Base-by-base conservation (phyloP, 2,113 vertebrate species). In the Brachypodius melanocephalos region DNA sequence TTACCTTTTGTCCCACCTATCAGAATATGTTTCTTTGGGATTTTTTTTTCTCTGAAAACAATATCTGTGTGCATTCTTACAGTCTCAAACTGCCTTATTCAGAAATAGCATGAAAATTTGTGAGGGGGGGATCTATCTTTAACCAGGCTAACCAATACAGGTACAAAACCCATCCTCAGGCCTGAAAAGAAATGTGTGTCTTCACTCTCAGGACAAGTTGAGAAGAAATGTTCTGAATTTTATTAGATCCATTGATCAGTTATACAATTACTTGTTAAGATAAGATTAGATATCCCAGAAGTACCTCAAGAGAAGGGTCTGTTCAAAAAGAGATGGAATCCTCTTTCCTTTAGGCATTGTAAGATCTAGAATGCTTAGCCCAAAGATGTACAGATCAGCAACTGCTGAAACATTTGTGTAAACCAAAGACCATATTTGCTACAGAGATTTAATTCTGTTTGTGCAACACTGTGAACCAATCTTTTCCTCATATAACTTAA, bases 1-100 rank as follows among this genome's bases (percentile, higher is more conserved):
- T 94, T 89, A 74, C 25, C 36, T 95, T 94, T 91, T 84, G 61
- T 89, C 67, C 69, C 65, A 80, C 93, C 93, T 95, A 74, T 68
- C 68, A 75, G 54, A 90, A 62, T 90, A 68, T 61, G 58, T 93
- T 90, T 83, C 74, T 77, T 85, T n/a, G 34, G 38, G 59, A 73
- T 59, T 52, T 92, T 93, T 96, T 96, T 89, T 67, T 45, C 31
- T 94, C 87, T 81, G 59, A 68, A 92, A 91, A 79, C 32, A 63
- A 40, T 46, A 6, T 1, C 48, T 55, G 9, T 38, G 13, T 88
- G 72, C 84, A 62, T 85, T 81, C 71, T 79, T 57, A 66, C 24
- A 67, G 78, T 75, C 67, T 55, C 71, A 77, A 58, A 71, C 66
- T 69, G 52, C 68, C 91, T 95, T 91, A 89, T 80, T 96, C 88